Evolutionary conservation across 2,888 invertebrate species (phyloP), one percentile per base, ranked within the genome.

Genomic region (Drosophila barbarae): DNA sequence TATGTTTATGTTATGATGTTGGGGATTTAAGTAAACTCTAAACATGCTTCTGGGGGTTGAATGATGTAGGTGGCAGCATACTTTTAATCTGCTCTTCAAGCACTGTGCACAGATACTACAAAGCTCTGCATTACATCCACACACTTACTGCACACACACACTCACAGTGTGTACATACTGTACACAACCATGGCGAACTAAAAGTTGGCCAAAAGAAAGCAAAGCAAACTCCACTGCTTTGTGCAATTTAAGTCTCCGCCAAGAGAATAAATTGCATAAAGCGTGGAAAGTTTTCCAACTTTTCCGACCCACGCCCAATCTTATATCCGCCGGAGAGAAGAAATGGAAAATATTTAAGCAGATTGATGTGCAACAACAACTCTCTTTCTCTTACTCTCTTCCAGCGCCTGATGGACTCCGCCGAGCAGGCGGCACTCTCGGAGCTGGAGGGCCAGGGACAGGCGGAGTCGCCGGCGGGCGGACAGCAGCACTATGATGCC

Each of bases 401-500:
- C 23, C 90, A 97, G 96, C 94, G 96, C 76, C 94, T 97, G 85
- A 96, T 96, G 94, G 96, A 97, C 89, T 95, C 95, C 13, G 96
- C 96, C 0, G 96, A 97, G 88, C 94, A 95, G 88, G 95, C 96
- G 0, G 96, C 96, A 0, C 92, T 95, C 15, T 92, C 95, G 13
- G 92, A 94, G 80, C 90, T 92, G 60, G 91, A 92, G 69, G 74
- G 85, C 0, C 89, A 88, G 63, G 72, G 85, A 13, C 85, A 65
- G 49, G 52, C 66, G 9, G 84, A 83, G 23, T 36, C 60, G 18
- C 60, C 57, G 13, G 10, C 66, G 61, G 67, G 81, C n/a, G 68
- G 58, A 13, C 82, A 74, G 51, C 88, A 87, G 61, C 96, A 95
- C 89, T 93, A 93, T 85, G 96, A 96, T 88, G 95, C 96, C 42